These are phyloP conservation scores for Circaetus gallicus DNA, from an alignment of 2,113 vertebrate species.

Conservation along the genomic window DNA sequence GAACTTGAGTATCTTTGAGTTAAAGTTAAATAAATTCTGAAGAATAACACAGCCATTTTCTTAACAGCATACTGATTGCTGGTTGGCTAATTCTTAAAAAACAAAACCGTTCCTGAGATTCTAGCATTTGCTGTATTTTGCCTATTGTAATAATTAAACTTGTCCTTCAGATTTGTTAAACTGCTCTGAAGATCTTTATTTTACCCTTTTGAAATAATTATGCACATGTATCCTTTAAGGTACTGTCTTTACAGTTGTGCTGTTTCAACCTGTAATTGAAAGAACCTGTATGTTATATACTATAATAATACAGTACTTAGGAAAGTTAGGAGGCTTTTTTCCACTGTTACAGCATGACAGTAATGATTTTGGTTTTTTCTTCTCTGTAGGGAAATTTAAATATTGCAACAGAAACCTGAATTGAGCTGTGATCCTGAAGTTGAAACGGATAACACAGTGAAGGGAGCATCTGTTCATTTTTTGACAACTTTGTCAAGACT, in stretches of 20 bases:
- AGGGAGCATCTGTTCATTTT: constrained; percentile 48
- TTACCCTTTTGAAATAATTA: neutral
- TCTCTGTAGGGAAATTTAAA: constrained; percentile 61
- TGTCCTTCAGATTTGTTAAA: neutral
- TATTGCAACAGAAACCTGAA: constrained; percentile 55
- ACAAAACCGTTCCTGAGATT: neutral
- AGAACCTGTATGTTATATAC: neutral
- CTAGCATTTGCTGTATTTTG: neutral
- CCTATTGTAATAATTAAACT: neutral
- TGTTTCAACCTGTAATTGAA: neutral
- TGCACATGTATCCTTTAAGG: neutral
- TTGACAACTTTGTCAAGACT: constrained; percentile 58
- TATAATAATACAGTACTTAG: neutral
- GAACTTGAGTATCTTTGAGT: neutral
- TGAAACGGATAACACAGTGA: constrained; percentile 30
- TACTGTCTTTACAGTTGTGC: neutral
- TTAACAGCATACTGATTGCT: neutral
- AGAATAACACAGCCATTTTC: neutral
- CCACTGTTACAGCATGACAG: neutral
- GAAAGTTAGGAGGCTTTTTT: neutral
- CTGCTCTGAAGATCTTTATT: neutral
- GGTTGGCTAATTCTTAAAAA: neutral
- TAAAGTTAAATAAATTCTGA: neutral
- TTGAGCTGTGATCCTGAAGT: constrained; percentile 18
- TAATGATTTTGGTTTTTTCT: constrained; percentile 13